These are phyloP conservation scores for Listrodromus nycthemerus DNA, from an alignment of 2,888 invertebrate genomes.

Conservation along the genomic window DNA sequence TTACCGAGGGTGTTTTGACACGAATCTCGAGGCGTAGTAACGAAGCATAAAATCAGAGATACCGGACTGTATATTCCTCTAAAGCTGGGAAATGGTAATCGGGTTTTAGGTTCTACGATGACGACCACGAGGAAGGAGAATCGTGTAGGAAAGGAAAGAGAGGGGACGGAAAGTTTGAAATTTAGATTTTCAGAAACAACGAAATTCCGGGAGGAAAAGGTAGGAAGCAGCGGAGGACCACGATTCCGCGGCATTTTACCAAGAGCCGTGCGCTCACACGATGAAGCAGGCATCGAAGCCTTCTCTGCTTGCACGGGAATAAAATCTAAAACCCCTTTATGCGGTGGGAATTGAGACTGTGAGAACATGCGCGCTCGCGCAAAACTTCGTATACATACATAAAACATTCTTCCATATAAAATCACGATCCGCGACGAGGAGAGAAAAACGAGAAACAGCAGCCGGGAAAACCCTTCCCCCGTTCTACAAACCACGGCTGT, in stretches of 20 bases:
- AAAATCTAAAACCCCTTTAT: conserved; percentile 77
- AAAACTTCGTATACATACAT: conserved; percentile 74
- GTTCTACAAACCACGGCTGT: conserved; percentile 60
- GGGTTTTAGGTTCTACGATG: conserved; percentile 16
- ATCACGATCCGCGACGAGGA: conserved; percentile 75
- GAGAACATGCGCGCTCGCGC: conserved; percentile 64
- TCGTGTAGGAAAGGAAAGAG: conserved; percentile 9
- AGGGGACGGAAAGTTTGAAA: conserved; percentile 49
- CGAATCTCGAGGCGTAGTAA: background rate
- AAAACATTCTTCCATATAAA: conserved; percentile 78
- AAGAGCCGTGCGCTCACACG: conserved; percentile 31
- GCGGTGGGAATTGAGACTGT: conserved; percentile 72
- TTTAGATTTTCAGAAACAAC: conserved; percentile 65
- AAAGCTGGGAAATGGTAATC: conserved; percentile 4
- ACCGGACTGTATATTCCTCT: background rate
- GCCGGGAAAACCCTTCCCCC: conserved; percentile 27
- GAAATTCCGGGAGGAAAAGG: conserved; percentile 56
- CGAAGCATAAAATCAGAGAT: conserved; percentile 3
- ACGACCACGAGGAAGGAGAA: background rate
- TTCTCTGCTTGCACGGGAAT: conserved; percentile 67
- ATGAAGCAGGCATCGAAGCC: conserved; percentile 63
- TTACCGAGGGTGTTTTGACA: background rate
- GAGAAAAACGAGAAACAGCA: conserved; percentile 47
- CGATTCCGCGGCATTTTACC: conserved; percentile 59
- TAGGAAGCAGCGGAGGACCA: conserved; percentile 38